Conservation (phyloP, 2,888 invertebrate species). For the Augiades crinisus region DNA sequence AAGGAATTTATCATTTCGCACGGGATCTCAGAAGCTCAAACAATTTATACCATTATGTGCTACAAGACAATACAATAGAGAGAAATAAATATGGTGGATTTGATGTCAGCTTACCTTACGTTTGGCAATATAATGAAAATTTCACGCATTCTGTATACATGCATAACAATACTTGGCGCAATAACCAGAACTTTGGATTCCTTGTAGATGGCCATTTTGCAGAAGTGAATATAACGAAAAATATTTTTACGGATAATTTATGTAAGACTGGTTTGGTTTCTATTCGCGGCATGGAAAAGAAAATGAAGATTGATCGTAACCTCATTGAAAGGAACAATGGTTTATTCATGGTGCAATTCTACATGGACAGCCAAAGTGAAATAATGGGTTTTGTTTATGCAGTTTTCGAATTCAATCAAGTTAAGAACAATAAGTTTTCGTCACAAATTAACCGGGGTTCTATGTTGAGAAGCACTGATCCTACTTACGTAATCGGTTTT, state of each 20-base stretch:
- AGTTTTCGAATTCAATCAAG: constrained; percentile 87
- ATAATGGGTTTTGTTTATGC: constrained; percentile 93
- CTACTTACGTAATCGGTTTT: constrained; percentile 94
- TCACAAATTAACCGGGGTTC: constrained; percentile 54
- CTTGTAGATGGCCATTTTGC: constrained; percentile 97
- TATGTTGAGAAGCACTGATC: constrained; percentile 68
- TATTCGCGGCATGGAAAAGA: constrained; percentile 98
- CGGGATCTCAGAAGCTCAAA: constrained; percentile 97
- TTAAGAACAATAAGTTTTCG: constrained; percentile 85
- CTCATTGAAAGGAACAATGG: constrained; percentile 90
- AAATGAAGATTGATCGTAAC: constrained; percentile 91
- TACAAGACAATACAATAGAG: constrained; percentile 93
- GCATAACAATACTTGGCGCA: constrained; percentile 92
- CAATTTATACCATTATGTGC: constrained; percentile 97
- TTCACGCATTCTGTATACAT: constrained; percentile 95
- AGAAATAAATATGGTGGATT: constrained; percentile 94
- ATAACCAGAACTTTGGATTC: constrained; percentile 92
- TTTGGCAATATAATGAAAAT: constrained; percentile 97
- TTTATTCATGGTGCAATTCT: constrained; percentile 91
- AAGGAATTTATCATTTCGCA: constrained; percentile 93
- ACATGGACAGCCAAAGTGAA: constrained; percentile 95
- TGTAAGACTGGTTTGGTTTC: constrained; percentile 91
- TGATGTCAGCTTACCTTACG: constrained; percentile 94
- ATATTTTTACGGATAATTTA: constrained; percentile 91
- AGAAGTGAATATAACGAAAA: constrained; percentile 91